A percentile compares a stretch with the other conserved stretches of the same genome.
Evolutionary conservation across 2,113 vertebrate genomes (phyloP).

Genomic region (Ptychochromis oligacanthus): DNA sequence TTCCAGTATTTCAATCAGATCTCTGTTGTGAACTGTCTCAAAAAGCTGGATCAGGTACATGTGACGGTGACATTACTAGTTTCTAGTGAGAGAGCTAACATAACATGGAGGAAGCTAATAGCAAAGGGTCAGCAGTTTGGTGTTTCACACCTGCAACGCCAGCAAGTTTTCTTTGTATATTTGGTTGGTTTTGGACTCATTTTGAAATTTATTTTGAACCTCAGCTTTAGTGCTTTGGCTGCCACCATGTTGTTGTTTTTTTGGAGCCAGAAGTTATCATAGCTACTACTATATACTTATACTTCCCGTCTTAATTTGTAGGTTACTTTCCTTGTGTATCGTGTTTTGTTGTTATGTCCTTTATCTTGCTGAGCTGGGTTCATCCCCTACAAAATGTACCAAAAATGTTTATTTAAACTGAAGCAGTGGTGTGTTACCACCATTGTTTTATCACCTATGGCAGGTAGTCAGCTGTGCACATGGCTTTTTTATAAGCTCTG

Average conservation of each 20-base stretch:
- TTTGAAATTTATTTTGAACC: too few species aligned
- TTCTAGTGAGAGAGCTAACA: fast-evolving
- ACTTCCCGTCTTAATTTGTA: neutral
- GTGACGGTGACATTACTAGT: neutral
- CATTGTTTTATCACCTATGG: too few species aligned
- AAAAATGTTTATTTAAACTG: neutral
- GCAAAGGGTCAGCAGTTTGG: neutral
- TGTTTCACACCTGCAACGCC: too few species aligned
- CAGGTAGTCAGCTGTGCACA: neutral
- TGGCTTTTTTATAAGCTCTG: neutral
- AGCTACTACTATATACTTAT: fast-evolving
- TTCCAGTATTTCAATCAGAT: neutral
- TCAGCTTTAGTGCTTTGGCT: too few species aligned
- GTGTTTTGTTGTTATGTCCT: neutral
- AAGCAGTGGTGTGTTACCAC: too few species aligned
- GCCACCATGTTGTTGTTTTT: too few species aligned
- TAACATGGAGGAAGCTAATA: fast-evolving
- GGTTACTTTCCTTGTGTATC: fast-evolving
- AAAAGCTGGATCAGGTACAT: neutral
- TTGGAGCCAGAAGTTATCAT: too few species aligned
- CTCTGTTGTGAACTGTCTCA: fast-evolving
- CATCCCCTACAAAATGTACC: fast-evolving
- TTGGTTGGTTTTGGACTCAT: neutral
- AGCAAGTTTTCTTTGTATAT: neutral
- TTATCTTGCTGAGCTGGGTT: neutral